A percentile compares a stretch with the other conserved stretches of the same genome.
phyloP scores from a whole-genome alignment of 2,888 invertebrate genomes.

The Nineta flava region DNA sequence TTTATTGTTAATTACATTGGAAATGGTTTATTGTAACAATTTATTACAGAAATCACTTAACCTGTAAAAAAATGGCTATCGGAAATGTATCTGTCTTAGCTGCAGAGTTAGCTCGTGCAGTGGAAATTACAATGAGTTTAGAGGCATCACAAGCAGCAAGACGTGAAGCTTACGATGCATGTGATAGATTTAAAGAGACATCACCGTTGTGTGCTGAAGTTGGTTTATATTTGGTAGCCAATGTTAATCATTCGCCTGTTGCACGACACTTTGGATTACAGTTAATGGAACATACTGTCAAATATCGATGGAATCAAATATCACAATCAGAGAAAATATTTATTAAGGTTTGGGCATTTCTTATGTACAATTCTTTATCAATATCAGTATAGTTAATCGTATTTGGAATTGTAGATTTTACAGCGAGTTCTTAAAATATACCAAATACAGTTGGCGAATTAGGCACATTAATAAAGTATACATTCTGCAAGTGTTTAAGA shows the following conservation, averaged over 20 bases:
- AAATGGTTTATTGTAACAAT: no score
- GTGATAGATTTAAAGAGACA: constrained; percentile 70
- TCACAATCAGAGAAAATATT: constrained; percentile 74
- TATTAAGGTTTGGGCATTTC: constrained; percentile 46
- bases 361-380: neutral
- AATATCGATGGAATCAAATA: constrained; percentile 84
- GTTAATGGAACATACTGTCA: constrained; percentile 83
- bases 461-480: no score
- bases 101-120: constrained; percentile 62
- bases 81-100: constrained; percentile 52
- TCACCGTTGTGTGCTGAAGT: constrained; percentile 80
- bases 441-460: no score
- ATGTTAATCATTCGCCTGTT: constrained; percentile 54
- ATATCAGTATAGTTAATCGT: constrained; percentile 1
- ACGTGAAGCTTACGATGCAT: constrained; percentile 68
- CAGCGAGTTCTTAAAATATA: no score
- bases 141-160: constrained; percentile 57
- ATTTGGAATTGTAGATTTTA: no score
- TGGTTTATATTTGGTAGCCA: constrained; percentile 63
- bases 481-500: no score
- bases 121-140: constrained; percentile 72
- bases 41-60: neutral
- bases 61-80: constrained; percentile 26
- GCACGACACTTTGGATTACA: constrained; percentile 86
- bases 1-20: no score